Evolutionary conservation across 2,797 vertebrate genomes (phyloP), one percentile per base, ranked within the genome.

Genomic region (Sebastes oblongus): DNA sequence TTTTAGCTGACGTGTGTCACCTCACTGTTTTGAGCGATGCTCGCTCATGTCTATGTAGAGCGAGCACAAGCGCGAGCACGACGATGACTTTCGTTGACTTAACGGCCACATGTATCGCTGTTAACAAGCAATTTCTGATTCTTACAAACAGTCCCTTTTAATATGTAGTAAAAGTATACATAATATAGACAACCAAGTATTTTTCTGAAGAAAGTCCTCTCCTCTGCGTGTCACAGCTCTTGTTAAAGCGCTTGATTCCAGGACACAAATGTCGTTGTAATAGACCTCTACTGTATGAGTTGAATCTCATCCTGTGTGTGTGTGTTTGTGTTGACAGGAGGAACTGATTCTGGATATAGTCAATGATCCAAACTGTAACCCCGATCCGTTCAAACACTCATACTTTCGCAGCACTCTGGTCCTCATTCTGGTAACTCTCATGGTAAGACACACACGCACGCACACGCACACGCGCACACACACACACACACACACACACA

Each of bases 271-370:
- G 10, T 36, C 20, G 1, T 32, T 50, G 20, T 36, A 54, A 61
- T 32, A 22, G 20, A 42, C n/a, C 10, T 46, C 16, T 27, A 30
- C 36, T 62, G 8, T 62, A 8, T 36, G 27, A 8, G n/a, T 56
- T 60, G 5, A n/a, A 12, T 6, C 1, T 71, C 30, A 11, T 25
- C 77, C 22, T 54, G 1, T 60, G 11, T 74, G 16, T 83, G 30
- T 86, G 55, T 85, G 29, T 84, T 22, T 79, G 30, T 54, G 1
- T 79, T 75, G 8, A 82, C 79, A 99, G 98, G 98, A 99, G 82
- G 97, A 98, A 46, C 87, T 98, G 86, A 96, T 96, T 5, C 64
- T 98, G 71, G 91, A 96, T 20, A 93, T 98, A 72, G 96, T 98
- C 59, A 96, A 95, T 61, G 76, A 96, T 24, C 55, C 84, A 0